phyloP scores from a whole-genome alignment of 2,113 vertebrate genomes.

The Anseranas semipalmata region DNA sequence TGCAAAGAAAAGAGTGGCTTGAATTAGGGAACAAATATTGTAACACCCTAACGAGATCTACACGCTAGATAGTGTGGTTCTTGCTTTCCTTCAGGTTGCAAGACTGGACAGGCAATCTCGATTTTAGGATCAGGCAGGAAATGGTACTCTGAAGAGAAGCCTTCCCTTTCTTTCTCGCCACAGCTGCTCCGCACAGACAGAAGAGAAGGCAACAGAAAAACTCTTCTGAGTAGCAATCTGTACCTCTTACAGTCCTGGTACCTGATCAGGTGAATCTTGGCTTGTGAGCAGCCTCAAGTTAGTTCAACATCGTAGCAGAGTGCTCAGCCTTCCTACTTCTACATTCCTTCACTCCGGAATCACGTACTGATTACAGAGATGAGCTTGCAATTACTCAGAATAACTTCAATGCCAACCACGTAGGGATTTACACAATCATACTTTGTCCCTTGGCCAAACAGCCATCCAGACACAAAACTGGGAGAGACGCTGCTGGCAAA shows the following conservation, averaged over 20 bases:
- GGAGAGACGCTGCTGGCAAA: neutral
- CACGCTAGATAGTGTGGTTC: neutral
- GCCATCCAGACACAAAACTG: neutral
- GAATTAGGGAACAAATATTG: neutral
- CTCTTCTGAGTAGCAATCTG: neutral
- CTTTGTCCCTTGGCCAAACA: neutral
- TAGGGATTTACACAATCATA: neutral
- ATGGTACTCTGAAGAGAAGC: neutral
- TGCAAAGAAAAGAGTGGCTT: neutral
- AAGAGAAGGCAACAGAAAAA: neutral
- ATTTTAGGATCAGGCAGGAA: neutral
- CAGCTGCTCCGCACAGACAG: neutral
- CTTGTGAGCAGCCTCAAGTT: neutral
- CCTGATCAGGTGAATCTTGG: neutral
- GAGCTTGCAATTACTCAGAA: neutral
- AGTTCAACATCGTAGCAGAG: neutral
- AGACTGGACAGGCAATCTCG: neutral
- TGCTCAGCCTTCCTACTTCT: neutral
- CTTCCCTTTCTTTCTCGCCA: neutral
- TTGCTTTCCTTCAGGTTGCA: neutral
- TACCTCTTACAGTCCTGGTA: neutral
- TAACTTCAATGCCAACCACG: neutral
- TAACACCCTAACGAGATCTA: neutral
- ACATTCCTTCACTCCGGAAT: neutral
- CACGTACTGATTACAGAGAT: neutral